phyloP scores from a whole-genome alignment of 2,888 invertebrate genomes.

The Phyllotreta striolata region DNA sequence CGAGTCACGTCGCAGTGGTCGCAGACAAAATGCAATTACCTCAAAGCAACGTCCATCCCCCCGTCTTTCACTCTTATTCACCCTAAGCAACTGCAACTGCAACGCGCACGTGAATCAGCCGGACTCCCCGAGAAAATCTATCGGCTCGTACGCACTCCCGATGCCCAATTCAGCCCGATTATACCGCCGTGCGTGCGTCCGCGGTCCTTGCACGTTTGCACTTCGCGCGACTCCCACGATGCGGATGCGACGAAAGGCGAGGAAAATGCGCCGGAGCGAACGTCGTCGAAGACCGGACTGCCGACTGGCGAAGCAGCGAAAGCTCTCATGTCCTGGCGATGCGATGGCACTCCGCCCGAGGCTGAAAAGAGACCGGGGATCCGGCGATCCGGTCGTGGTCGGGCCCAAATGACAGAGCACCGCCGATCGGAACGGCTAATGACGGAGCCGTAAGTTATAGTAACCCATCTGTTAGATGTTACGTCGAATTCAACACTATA shows the following conservation, averaged over 20 bases:
- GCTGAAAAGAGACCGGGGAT: slow-evolving; percentile 23
- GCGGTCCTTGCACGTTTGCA: slow-evolving; percentile 17
- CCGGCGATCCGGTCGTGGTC: slow-evolving; percentile 25
- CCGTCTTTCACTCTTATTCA: background rate
- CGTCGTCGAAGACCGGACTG: slow-evolving; percentile 22
- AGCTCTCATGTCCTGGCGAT: slow-evolving; percentile 23
- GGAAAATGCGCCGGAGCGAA: slow-evolving; percentile 9
- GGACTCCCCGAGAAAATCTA: background rate
- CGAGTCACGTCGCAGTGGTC: too few species aligned
- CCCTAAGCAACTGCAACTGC: background rate
- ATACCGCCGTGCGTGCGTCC: background rate
- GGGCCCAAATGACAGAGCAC: slow-evolving; percentile 17
- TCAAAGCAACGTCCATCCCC: background rate
- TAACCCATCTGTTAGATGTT: slow-evolving; percentile 1
- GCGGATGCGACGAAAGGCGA: background rate
- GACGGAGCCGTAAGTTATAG: slow-evolving; percentile 1
- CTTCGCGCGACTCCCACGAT: slow-evolving; percentile 26
- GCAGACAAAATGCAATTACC: background rate
- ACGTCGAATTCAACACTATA: slow-evolving; percentile 3
- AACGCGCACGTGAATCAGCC: slow-evolving; percentile 6
- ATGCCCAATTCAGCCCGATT: background rate
- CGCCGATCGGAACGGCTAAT: slow-evolving; percentile 11
- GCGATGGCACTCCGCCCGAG: slow-evolving; percentile 13
- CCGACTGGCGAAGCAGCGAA: slow-evolving; percentile 23
- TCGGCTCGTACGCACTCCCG: background rate